Conservation (phyloP, 2,797 vertebrate species). For the Sebastes aleutianus region DNA sequence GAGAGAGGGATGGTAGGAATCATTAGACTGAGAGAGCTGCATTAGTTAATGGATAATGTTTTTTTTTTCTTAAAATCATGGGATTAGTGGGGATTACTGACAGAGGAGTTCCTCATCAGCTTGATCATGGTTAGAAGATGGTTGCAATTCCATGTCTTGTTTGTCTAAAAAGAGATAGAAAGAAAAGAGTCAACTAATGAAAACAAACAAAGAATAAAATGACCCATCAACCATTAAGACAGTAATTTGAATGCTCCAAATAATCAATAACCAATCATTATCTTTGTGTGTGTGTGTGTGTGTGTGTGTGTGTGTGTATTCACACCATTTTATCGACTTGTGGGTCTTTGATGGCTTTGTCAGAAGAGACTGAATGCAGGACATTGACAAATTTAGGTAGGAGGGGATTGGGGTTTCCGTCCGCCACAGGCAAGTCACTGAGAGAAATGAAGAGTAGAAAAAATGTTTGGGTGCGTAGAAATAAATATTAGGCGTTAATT, state of each 20-base stretch:
- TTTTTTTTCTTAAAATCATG: background rate
- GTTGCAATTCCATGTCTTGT: slow-evolving; percentile 61
- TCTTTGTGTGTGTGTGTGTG: background rate
- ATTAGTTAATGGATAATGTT: background rate
- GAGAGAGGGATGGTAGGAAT: background rate
- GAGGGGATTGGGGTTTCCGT: background rate
- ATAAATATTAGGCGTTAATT: background rate
- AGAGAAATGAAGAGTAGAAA: background rate
- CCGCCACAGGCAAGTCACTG: slow-evolving; percentile 14
- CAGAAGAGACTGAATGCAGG: background rate
- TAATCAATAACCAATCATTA: background rate
- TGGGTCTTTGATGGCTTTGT: background rate
- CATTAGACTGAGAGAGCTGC: background rate
- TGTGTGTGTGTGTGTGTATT: background rate
- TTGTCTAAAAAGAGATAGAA: slow-evolving; percentile 22
- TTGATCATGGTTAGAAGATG: slow-evolving; percentile 59
- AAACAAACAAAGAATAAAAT: background rate
- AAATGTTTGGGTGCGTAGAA: background rate
- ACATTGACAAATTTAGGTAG: background rate
- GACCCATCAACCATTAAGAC: background rate
- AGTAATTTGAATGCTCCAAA: background rate
- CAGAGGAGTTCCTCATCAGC: slow-evolving; percentile 63
- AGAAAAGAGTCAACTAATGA: background rate
- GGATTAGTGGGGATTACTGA: slow-evolving; percentile 49
- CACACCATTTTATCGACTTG: slow-evolving; percentile 32